Evolutionary conservation across 2,113 vertebrate genomes (phyloP), one percentile per base, ranked within the genome.

Genomic region (Anguilla japonica): DNA sequence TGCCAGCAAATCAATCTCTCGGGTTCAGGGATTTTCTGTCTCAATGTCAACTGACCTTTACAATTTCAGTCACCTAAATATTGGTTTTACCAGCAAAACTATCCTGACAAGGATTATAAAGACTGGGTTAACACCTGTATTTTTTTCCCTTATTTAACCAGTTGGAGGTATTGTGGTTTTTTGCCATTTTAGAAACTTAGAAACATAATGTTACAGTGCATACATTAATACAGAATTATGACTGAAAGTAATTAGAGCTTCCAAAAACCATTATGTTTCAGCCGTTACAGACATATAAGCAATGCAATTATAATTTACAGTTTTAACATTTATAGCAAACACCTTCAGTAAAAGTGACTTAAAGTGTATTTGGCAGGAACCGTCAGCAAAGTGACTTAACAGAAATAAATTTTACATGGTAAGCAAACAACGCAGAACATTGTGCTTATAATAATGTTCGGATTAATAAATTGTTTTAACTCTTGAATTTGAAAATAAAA

Each of bases 41-140:
- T 83, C 39, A 50, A 5, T 81, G 83, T 78, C 78, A 50, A 67
- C 78, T 87, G 87, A 87, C 87, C 87, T 87, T 63, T 81, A 40
- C n/a, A 43, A 71, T 43, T 29, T 80, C 71, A 63, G 39, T 79
- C 86, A 84, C 86, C 86, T 81, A 43, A 84, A 87, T 50, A 46
- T 84, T 63, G 34, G 75, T 84, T 87, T 87, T 43, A 83, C 82
- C 71, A 4, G 40, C 34, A 57, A 80, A 80, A 26, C 34, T 16
- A 71, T 18, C 13, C 26, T 84, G 78, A 15, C 78, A 75, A 80
- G 56, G 56, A 84, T 63, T 26, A 83, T 57, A 20, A 50, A 56
- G 82, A 41, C 20, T 50, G 16, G 3, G 56, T 80, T 41, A 63
- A n/a, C 60, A 41, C 14, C 13, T 60, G 13, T 60, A 60, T 60